A percentile compares a stretch with the other conserved stretches of the same genome.
These are phyloP conservation scores for Caenorhabditis sp. DNA, from an alignment of 2,888 invertebrate species.

Conservation along the genomic window DNA sequence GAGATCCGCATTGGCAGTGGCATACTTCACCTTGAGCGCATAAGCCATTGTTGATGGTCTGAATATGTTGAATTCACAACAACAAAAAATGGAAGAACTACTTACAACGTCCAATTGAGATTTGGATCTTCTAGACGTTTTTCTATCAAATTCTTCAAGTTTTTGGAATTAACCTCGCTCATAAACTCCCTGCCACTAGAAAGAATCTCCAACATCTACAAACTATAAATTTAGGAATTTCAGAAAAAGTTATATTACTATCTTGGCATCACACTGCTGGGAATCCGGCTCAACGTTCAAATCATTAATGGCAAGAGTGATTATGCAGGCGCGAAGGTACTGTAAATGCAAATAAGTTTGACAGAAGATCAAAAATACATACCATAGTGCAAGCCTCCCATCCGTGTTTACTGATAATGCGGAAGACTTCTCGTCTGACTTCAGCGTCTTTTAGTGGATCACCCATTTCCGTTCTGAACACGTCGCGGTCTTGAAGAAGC, in stretches of 20 bases:
- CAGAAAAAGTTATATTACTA: neutral
- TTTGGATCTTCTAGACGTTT: conserved; percentile 12
- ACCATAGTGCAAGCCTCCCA: conserved; percentile 39
- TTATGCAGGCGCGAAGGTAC: conserved; percentile 41
- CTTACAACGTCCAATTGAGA: conserved; percentile 40
- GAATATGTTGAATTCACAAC: no score
- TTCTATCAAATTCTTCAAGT: neutral
- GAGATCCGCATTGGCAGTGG: conserved; percentile 4
- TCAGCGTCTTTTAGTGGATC: conserved; percentile 21
- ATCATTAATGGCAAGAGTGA: conserved; percentile 27
- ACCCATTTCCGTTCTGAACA: conserved; percentile 47
- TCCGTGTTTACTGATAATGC: conserved; percentile 36
- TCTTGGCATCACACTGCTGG: conserved; percentile 42
- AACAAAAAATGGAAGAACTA: neutral
- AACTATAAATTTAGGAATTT: neutral
- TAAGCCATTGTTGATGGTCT: conserved; percentile 37
- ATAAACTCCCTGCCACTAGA: no score
- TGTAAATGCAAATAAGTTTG: neutral
- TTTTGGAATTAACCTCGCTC: conserved; percentile 9
- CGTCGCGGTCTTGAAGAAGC: conserved; percentile 29
- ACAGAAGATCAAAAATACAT: conserved; percentile 3
- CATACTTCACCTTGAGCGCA: conserved; percentile 26
- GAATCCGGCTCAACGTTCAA: neutral
- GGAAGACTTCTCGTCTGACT: conserved; percentile 33
- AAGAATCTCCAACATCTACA: conserved; percentile 42